These are phyloP conservation scores for Dipodomys stephensi DNA, from an alignment of 2,113 vertebrate species.

Conservation along the genomic window DNA sequence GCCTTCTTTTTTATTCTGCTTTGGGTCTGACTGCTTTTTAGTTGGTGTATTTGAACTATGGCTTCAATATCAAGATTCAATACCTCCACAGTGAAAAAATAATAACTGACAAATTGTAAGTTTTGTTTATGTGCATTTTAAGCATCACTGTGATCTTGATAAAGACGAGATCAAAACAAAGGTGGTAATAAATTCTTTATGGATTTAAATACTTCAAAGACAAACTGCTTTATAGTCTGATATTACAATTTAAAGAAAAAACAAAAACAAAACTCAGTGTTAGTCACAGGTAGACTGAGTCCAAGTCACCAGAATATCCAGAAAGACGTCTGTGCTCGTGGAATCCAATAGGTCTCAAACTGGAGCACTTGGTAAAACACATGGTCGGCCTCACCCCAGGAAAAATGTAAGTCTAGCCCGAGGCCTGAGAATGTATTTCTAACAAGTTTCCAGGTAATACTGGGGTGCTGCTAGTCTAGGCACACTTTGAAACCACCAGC, in stretches of 20 bases:
- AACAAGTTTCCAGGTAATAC: neutral
- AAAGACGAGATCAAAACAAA: constrained; percentile 43
- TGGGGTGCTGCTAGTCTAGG: neutral
- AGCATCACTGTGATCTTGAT: constrained; percentile 1
- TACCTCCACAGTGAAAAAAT: neutral
- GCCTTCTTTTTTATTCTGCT: constrained; percentile 10
- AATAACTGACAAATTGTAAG: constrained; percentile 27
- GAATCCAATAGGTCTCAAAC: neutral
- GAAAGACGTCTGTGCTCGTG: neutral
- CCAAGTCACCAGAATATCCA: constrained; percentile 16
- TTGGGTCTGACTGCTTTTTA: neutral
- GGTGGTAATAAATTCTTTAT: constrained; percentile 26
- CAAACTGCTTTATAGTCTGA: constrained; percentile 51
- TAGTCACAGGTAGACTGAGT: neutral
- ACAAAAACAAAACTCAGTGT: neutral
- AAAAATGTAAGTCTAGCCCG: neutral
- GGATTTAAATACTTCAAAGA: constrained; percentile 59
- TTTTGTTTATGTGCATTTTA: neutral
- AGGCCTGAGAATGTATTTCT: neutral
- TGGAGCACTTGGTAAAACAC: neutral
- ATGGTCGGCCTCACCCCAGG: neutral
- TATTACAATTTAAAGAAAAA: neutral
- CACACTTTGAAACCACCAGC: neutral
- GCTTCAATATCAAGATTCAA: constrained; percentile 8
- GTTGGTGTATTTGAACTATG: constrained; percentile 31